Percentiles rank a stretch among this genome's conserved stretches.
These are phyloP conservation scores for Ophioderma brevispina DNA, from an alignment of 35 echinoderm and acorn worm genomes.

Conservation along the genomic window DNA sequence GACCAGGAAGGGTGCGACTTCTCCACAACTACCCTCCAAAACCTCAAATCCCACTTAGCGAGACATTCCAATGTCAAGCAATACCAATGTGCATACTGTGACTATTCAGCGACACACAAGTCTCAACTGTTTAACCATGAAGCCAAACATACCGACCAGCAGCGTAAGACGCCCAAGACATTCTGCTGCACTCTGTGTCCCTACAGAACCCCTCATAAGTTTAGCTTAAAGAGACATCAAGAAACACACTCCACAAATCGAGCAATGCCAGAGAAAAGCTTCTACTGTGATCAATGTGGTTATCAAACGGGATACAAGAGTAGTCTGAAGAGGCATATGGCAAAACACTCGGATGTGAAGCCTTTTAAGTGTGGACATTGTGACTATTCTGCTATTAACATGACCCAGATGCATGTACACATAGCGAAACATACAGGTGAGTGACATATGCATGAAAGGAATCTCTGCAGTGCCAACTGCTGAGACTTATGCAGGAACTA, in stretches of 20 bases:
- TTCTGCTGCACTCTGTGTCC: slow-evolving; percentile 59
- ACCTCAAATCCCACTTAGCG: slow-evolving; percentile 76
- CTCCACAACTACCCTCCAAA: slow-evolving; percentile 72
- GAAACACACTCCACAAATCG: slow-evolving; percentile 65
- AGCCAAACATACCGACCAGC: background rate
- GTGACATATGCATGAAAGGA: no score
- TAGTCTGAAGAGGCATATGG: slow-evolving; percentile 86
- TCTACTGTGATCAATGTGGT: slow-evolving; percentile 61
- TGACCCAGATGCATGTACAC: slow-evolving; percentile 98
- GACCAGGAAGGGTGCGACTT: slow-evolving; percentile 57
- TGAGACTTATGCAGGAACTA: no score
- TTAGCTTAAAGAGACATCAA: slow-evolving; percentile 77
- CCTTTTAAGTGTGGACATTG: slow-evolving; percentile 98
- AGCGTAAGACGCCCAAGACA: background rate
- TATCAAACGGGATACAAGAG: slow-evolving; percentile 90
- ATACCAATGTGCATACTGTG: slow-evolving; percentile 63
- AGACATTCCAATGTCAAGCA: slow-evolving; percentile 58
- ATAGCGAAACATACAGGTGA: slow-evolving; percentile 98
- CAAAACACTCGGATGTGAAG: slow-evolving; percentile 84
- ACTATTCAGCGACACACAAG: slow-evolving; percentile 38
- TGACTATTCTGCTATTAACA: slow-evolving; percentile 95
- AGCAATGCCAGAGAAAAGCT: slow-evolving; percentile 72
- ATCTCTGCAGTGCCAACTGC: no score
- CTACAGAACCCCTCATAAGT: slow-evolving; percentile 60
- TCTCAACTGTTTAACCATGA: slow-evolving; percentile 32